Conservation (phyloP, 2,797 vertebrate genomes). For the Enteromius fasciolatus region DNA sequence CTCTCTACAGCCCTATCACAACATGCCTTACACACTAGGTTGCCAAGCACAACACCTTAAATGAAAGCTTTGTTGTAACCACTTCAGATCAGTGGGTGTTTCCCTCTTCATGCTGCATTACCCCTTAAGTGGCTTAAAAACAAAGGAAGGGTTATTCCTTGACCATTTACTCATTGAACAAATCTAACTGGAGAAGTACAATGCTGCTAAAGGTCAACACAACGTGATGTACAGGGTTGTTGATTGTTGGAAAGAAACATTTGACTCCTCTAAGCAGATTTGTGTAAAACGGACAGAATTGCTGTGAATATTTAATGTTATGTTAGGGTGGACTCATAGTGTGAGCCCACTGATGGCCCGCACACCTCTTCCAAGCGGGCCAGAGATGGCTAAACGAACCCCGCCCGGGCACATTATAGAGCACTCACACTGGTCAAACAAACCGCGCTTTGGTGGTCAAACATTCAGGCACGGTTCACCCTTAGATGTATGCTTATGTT, state of each 20-base stretch:
- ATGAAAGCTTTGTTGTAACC: slow-evolving; percentile 32
- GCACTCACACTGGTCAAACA: too few relatives aligned
- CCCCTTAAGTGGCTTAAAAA: slow-evolving; percentile 29
- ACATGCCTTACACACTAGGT: slow-evolving; percentile 4
- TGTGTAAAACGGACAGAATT: neutral
- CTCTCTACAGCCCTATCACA: neutral
- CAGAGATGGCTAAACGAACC: too few relatives aligned
- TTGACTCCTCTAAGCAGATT: neutral
- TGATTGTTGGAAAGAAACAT: neutral
- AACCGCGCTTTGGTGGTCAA: too few relatives aligned
- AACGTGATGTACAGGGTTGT: slow-evolving; percentile 1
- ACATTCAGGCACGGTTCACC: too few relatives aligned
- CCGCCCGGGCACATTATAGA: too few relatives aligned
- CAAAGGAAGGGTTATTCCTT: slow-evolving; percentile 18
- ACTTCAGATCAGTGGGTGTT: slow-evolving; percentile 34
- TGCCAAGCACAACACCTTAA: slow-evolving; percentile 33
- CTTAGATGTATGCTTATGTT: neutral
- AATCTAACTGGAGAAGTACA: neutral
- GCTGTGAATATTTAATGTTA: slow-evolving; percentile 7
- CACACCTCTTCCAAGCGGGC: too few relatives aligned
- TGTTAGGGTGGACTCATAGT: neutral
- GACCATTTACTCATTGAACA: slow-evolving; percentile 5
- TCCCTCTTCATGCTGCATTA: slow-evolving; percentile 30
- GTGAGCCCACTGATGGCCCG: too few relatives aligned
- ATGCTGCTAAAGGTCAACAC: neutral